A percentile compares a stretch with the other conserved stretches of the same genome.
Evolutionary conservation across 2,113 vertebrate genomes (phyloP).

Genomic region (Nothocercus nigrocapillus): DNA sequence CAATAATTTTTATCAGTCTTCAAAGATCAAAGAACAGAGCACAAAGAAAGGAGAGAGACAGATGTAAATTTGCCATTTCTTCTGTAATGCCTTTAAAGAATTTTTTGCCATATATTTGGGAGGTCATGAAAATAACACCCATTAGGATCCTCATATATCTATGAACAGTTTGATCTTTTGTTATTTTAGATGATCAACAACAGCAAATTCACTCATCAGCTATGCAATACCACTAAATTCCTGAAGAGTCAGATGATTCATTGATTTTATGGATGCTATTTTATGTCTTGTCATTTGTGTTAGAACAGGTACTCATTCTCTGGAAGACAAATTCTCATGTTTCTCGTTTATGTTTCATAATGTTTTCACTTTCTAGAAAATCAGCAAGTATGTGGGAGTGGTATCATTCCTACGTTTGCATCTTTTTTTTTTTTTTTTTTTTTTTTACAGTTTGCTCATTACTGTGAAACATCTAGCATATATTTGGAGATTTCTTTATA

Average conservation of each 20-base stretch:
- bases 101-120: neutral
- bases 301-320: slow-evolving; percentile 37
- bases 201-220: slow-evolving; percentile 43
- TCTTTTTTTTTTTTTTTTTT: neutral
- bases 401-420: neutral
- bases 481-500: neutral
- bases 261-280: slow-evolving; percentile 54
- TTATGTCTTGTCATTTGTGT: slow-evolving; percentile 55
- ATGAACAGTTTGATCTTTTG: slow-evolving; percentile 32
- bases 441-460: neutral
- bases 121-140: neutral
- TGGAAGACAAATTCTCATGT: neutral
- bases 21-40: slow-evolving; percentile 10
- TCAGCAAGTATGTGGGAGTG: neutral
- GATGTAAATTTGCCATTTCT: slow-evolving; percentile 4
- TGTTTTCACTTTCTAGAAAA: slow-evolving; percentile 15
- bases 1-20: neutral
- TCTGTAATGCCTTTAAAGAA: neutral
- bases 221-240: slow-evolving; percentile 36
- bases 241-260: slow-evolving; percentile 48
- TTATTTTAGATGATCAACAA: slow-evolving; percentile 21
- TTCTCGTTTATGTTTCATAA: neutral
- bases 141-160: neutral
- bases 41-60: neutral
- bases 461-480: neutral